Percentiles rank a stretch among this genome's conserved stretches.
Evolutionary conservation across 2,113 vertebrate genomes (phyloP).

Genomic region (Picathartes gymnocephalus): DNA sequence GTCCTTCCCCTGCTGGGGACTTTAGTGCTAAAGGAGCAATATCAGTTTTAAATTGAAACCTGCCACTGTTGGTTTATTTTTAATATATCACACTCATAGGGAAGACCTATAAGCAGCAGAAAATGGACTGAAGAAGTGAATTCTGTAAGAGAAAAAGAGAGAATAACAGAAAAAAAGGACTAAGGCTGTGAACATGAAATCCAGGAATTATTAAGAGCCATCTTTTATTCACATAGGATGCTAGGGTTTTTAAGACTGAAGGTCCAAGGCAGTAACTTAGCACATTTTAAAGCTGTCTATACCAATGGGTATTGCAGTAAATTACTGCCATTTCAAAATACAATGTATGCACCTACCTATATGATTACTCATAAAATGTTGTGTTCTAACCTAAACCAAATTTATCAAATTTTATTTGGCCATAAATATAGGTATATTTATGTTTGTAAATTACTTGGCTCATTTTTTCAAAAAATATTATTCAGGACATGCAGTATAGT

Average conservation of each 20-base stretch:
- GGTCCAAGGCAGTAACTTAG: background rate
- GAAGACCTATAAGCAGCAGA: background rate
- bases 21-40: background rate
- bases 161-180: background rate
- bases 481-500: background rate
- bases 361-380: background rate
- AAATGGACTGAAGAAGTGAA: background rate
- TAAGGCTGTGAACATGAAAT: background rate
- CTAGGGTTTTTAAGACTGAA: background rate
- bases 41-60: background rate
- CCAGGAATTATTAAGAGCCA: background rate
- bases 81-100: background rate
- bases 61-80: background rate
- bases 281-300: background rate
- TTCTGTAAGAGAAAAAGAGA: background rate
- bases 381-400: background rate
- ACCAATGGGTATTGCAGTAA: background rate
- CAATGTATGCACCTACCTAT: background rate
- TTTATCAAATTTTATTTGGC: background rate
- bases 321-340: background rate
- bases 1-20: background rate
- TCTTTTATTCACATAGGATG: background rate
- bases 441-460: background rate
- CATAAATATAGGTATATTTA: background rate
- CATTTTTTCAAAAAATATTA: background rate